phyloP scores from a whole-genome alignment of 2,113 vertebrate genomes.

The Hirundichthys speculiger region DNA sequence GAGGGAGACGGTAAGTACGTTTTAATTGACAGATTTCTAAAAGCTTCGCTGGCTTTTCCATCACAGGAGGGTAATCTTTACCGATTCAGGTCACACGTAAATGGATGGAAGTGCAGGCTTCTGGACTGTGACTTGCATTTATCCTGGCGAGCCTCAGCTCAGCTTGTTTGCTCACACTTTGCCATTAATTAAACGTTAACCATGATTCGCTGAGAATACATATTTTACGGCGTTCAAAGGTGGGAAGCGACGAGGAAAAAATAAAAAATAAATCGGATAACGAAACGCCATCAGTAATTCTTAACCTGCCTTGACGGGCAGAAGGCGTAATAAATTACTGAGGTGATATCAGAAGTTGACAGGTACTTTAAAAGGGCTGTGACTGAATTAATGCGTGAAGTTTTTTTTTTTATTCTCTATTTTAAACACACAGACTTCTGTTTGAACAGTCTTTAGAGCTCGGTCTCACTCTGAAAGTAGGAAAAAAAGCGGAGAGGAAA shows the following conservation, averaged over 20 bases:
- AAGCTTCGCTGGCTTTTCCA: not conserved
- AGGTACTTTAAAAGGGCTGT: slow-evolving; percentile 31
- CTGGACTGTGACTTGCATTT: not conserved
- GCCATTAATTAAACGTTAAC: slow-evolving; percentile 11
- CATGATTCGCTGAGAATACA: slow-evolving; percentile 12
- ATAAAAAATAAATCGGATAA: slow-evolving; percentile 21
- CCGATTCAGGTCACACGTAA: not conserved
- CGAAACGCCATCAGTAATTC: slow-evolving; percentile 27
- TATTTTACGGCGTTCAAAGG: slow-evolving; percentile 37
- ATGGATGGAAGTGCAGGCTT: not conserved
- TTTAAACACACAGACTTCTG: too few species aligned
- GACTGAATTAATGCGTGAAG: slow-evolving; percentile 24
- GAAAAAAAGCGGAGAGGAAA: too few species aligned
- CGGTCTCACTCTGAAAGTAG: not conserved
- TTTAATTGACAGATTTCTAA: not conserved
- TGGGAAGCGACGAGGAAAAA: slow-evolving; percentile 23
- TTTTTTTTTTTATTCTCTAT: slow-evolving; percentile 21
- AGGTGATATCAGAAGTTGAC: slow-evolving; percentile 32
- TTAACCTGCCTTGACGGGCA: slow-evolving; percentile 34
- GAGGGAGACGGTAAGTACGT: not conserved
- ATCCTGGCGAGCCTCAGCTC: slow-evolving; percentile 12
- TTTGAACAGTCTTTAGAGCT: slow-evolving; percentile 19
- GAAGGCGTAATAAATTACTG: slow-evolving; percentile 47
- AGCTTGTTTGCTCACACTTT: slow-evolving; percentile 21
- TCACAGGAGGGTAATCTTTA: not conserved